These are phyloP conservation scores for Salpingus planirostris DNA, from an alignment of 2,888 invertebrate species.

Conservation along the genomic window DNA sequence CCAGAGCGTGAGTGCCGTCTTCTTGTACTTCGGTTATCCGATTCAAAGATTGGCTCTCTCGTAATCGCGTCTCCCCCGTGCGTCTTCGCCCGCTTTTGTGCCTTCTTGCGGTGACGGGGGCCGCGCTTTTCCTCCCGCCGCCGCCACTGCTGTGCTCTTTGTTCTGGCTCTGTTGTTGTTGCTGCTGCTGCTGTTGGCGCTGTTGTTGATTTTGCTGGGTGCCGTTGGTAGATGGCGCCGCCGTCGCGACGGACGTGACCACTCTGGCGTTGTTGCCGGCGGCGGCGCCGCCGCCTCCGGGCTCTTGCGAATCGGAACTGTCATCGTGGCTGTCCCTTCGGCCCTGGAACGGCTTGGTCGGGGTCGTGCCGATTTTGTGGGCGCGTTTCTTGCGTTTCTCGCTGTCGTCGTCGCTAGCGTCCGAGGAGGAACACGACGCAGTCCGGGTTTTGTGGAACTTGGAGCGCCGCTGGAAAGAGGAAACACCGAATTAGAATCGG, in stretches of 20 bases:
- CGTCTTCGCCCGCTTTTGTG: conserved; percentile 49
- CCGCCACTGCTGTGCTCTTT: conserved; percentile 27
- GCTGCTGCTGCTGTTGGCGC: conserved; percentile 7
- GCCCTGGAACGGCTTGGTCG: conserved; percentile 32
- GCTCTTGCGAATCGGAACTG: conserved; percentile 74
- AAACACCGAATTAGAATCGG: no score
- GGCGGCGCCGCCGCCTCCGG: conserved; percentile 38
- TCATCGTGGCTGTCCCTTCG: conserved; percentile 76
- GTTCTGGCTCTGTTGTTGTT: conserved; percentile 23
- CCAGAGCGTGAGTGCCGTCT: conserved; percentile 43
- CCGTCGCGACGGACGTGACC: conserved; percentile 5
- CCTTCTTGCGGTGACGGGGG: conserved; percentile 42
- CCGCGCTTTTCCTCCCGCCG: conserved; percentile 33
- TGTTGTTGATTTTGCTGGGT: conserved; percentile 11
- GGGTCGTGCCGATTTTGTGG: conserved; percentile 53
- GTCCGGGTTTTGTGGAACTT: conserved; percentile 65
- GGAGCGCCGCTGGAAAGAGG: no score
- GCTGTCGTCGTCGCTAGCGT: conserved; percentile 83
- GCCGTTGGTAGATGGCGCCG: conserved; percentile 13
- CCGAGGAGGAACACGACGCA: conserved; percentile 91
- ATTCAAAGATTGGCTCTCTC: conserved; percentile 78
- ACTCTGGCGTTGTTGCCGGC: conserved; percentile 12
- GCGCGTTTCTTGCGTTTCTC: conserved; percentile 75
- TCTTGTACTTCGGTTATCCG: conserved; percentile 81
- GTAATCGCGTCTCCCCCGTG: conserved; percentile 55